A percentile compares a stretch with the other conserved stretches of the same genome.
Conservation (phyloP, 35 echinoderm and acorn worm genomes). For the Hemicentrotus pulcherrimus region DNA sequence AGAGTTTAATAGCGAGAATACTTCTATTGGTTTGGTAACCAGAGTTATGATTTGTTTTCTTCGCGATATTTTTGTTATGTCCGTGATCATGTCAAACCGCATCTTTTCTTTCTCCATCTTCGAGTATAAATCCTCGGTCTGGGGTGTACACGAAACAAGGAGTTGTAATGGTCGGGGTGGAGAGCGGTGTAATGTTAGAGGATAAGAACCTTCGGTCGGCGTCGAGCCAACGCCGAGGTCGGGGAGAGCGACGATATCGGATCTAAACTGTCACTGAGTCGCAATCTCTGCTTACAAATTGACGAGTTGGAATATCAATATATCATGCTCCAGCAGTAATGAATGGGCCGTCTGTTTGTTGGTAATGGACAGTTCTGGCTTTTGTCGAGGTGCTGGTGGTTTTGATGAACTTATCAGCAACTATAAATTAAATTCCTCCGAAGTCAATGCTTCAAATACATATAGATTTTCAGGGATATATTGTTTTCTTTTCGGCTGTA, state of each 20-base stretch:
- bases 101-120: background rate
- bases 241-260: slow-evolving; percentile 4
- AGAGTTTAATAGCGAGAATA: background rate
- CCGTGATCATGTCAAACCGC: background rate
- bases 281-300: slow-evolving; percentile 38
- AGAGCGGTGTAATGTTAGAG: background rate
- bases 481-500: background rate
- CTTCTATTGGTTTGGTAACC: background rate
- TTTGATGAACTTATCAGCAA: background rate
- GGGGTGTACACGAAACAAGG: background rate
- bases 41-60: slow-evolving; percentile 3
- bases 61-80: background rate
- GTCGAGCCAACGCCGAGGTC: slow-evolving; percentile 16
- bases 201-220: slow-evolving; percentile 24
- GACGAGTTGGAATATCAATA: slow-evolving; percentile 29
- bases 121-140: background rate
- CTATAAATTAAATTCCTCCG: background rate
- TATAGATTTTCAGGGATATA: background rate
- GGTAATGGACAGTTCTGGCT: background rate
- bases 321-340: slow-evolving; percentile 18
- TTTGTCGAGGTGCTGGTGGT: background rate
- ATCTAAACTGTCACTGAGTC: slow-evolving; percentile 22
- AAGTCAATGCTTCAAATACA: background rate
- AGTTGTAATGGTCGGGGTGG: background rate
- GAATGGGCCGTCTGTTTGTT: background rate